Evolutionary conservation across 2,797 vertebrate species (phyloP).

Genomic region (Gobionotothen gibberifrons): DNA sequence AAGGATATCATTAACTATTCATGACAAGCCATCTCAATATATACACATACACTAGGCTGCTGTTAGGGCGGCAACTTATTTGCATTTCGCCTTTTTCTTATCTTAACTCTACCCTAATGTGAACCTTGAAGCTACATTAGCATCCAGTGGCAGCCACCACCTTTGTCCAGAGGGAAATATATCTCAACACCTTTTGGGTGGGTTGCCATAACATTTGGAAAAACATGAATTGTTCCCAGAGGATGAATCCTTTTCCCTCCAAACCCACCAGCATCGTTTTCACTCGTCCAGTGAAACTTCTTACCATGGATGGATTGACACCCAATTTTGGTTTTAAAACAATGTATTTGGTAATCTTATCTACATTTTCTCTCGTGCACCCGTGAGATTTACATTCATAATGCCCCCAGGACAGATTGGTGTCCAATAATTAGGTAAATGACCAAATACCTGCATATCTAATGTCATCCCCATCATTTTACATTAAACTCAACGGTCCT

Average conservation of each 20-base stretch:
- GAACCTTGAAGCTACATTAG: not conserved
- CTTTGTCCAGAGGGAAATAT: not conserved
- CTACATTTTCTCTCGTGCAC: not conserved
- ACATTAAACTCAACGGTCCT: no score
- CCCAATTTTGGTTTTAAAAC: not conserved
- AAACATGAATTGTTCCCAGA: not conserved
- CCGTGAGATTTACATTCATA: not conserved
- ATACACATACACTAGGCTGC: not conserved
- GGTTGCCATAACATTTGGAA: not conserved
- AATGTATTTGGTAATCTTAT: not conserved
- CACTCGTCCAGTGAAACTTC: not conserved
- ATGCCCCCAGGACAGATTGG: no score
- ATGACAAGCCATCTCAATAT: not conserved
- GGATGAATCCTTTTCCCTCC: not conserved
- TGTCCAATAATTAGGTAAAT: not conserved
- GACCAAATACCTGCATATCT: not conserved
- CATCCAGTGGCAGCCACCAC: not conserved
- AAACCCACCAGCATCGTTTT: not conserved
- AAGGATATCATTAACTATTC: conserved; percentile 2
- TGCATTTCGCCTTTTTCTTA: not conserved
- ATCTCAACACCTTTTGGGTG: not conserved
- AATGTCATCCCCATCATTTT: not conserved
- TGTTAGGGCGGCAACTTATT: not conserved
- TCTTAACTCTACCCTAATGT: not conserved
- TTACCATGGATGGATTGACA: not conserved